Evolutionary conservation across 2,113 vertebrate genomes (phyloP), one percentile per base, ranked within the genome.

Genomic region (Thalassoma bifasciatum): DNA sequence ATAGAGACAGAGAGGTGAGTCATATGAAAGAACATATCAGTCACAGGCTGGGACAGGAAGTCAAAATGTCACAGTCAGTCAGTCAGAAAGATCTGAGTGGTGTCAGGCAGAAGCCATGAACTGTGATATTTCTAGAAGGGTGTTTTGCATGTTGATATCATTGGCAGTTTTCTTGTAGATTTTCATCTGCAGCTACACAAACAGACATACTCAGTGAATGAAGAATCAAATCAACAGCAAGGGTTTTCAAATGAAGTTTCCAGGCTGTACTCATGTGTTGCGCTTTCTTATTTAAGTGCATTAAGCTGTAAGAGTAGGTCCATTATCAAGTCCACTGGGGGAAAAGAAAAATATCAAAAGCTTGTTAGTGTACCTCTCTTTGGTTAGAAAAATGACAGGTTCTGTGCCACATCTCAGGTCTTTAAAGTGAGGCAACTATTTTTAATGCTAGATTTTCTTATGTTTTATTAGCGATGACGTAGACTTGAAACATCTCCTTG

Each of bases 1-100:
- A 40, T 16, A 38, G 53, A 72, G 23, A 21, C 34, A 69, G 11
- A 54, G 42, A 66, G 66, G 40, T 61, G 53, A 59, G 50, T 51
- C 23, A 70, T 24, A 70, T 5, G 10, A 23, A 64, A 24, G 63
- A 68, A 30, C 21, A 24, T 13, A 26, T 49, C 42, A 22, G 34
- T 30, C 3, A 0, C 30, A 22, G 26, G 24, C 51, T 37, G 24
- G 52, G 50, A 21, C 37, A 47, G 37, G 49, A 60, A 51, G 21
- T 37, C 37, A 30, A 38, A 50, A 53, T 37, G 47, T 60, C 46
- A 46, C 49, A 21, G 14, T 14, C 54, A 23, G 38, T 21, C n/a
- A n/a, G n/a, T n/a, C 19, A 21, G 1, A 37, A 1, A 56, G 52
- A 54, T 4, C 2, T 7, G 10, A 65, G n/a, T 10, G 36, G 61